Evolutionary conservation across 2,797 vertebrate species (phyloP).

Genomic region (Liparis tanakae): DNA sequence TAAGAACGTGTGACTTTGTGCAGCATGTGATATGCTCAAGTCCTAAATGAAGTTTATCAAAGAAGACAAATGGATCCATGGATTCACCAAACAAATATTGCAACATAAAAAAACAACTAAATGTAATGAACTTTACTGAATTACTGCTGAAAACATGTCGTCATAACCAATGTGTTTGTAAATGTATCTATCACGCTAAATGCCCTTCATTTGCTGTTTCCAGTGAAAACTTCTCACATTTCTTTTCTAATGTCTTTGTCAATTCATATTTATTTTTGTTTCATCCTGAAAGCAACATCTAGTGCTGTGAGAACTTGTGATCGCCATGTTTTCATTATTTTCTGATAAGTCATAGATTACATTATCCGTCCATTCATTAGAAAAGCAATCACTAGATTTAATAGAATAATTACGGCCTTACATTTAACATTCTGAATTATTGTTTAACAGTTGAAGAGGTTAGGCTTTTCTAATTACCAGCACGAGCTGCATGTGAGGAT

Average conservation of each 20-base stretch:
- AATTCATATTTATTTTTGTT: neutral
- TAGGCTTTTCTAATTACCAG: conserved; percentile 4
- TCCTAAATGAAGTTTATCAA: neutral
- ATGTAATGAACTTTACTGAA: neutral
- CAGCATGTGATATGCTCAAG: neutral
- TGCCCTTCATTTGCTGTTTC: neutral
- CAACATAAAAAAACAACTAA: neutral
- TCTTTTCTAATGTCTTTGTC: neutral
- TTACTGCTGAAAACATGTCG: neutral
- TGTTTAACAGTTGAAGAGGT: neutral
- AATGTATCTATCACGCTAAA: neutral
- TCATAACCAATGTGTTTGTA: neutral
- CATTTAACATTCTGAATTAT: neutral
- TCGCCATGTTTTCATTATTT: neutral
- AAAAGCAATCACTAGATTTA: neutral
- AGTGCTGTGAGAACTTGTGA: neutral
- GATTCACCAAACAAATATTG: conserved; percentile 1
- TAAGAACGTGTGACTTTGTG: neutral
- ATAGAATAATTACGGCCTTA: neutral
- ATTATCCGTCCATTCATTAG: neutral
- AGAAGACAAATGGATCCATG: neutral
- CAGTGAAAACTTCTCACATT: neutral
- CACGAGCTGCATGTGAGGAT: neutral
- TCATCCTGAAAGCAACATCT: neutral
- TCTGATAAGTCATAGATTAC: neutral